A percentile compares a stretch with the other conserved stretches of the same genome.
Evolutionary conservation across 2,113 vertebrate species (phyloP).

Genomic region (Plecotus auritus): DNA sequence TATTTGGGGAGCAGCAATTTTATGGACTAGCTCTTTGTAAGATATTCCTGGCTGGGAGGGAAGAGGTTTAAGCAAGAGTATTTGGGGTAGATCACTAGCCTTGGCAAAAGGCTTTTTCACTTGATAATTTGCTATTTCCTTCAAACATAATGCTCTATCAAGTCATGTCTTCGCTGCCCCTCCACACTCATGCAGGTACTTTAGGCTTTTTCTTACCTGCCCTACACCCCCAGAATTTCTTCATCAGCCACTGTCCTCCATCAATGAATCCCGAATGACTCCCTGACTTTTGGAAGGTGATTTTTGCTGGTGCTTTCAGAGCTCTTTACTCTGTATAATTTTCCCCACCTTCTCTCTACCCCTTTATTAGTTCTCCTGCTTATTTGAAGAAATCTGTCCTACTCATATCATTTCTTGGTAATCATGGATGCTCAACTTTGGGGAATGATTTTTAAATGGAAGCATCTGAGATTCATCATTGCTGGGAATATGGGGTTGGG

Average conservation of each 20-base stretch:
- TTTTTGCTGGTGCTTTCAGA: neutral
- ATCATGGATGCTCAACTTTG: neutral
- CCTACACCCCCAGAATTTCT: neutral
- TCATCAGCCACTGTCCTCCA: neutral
- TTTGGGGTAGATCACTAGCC: neutral
- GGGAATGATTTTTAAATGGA: neutral
- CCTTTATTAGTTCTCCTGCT: neutral
- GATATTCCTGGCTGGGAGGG: neutral
- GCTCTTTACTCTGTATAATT: neutral
- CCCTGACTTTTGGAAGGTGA: neutral
- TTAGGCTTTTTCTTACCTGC: neutral
- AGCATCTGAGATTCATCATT: neutral
- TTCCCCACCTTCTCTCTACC: neutral
- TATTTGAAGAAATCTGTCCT: neutral
- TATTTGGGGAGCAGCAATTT: neutral
- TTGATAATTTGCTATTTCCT: neutral
- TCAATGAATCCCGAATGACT: neutral
- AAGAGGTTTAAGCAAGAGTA: rapidly evolving
- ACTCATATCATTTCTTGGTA: neutral
- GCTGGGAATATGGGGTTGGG: rapidly evolving
- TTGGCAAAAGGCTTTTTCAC: neutral
- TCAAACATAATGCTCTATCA: neutral
- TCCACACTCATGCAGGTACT: neutral
- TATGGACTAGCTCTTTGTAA: neutral
- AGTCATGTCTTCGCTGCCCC: neutral